Evolutionary conservation across 1,140 invertebrate species (phyloP).

Genomic region (Heliconius himera): DNA sequence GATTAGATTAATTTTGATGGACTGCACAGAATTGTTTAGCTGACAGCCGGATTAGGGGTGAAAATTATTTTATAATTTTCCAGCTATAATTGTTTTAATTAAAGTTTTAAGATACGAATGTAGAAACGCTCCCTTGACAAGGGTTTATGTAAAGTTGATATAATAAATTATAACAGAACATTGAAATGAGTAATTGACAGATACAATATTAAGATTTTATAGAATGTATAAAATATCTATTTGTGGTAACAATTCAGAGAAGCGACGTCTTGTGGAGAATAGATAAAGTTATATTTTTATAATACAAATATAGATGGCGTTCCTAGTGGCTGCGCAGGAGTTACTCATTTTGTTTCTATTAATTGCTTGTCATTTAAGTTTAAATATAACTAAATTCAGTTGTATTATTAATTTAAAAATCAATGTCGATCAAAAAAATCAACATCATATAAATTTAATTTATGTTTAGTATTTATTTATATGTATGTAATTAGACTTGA

Average conservation of each 20-base stretch:
- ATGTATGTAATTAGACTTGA: too few relatives aligned
- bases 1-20: constrained; percentile 80
- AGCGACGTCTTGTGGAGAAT: constrained; percentile 50
- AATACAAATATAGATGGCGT: constrained; percentile 50
- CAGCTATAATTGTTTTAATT: constrained; percentile 74
- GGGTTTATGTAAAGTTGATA: constrained; percentile 50
- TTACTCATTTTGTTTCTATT: too few relatives aligned
- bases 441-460: too few relatives aligned
- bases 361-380: too few relatives aligned
- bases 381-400: too few relatives aligned
- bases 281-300: constrained; percentile 40
- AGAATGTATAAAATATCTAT: background rate
- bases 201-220: background rate
- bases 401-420: too few relatives aligned
- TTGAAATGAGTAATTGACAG: constrained; percentile 4
- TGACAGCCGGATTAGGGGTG: constrained; percentile 67
- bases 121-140: constrained; percentile 56
- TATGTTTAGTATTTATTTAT: too few relatives aligned
- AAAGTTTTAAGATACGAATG: constrained; percentile 63
- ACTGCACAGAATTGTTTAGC: constrained; percentile 74
- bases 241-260: background rate
- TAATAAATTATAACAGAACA: constrained; percentile 24
- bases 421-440: too few relatives aligned
- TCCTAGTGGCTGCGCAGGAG: constrained; percentile 48
- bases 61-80: constrained; percentile 74